phyloP scores from a whole-genome alignment of 2,888 invertebrate genomes.

The Ecdyonurus torrentis region DNA sequence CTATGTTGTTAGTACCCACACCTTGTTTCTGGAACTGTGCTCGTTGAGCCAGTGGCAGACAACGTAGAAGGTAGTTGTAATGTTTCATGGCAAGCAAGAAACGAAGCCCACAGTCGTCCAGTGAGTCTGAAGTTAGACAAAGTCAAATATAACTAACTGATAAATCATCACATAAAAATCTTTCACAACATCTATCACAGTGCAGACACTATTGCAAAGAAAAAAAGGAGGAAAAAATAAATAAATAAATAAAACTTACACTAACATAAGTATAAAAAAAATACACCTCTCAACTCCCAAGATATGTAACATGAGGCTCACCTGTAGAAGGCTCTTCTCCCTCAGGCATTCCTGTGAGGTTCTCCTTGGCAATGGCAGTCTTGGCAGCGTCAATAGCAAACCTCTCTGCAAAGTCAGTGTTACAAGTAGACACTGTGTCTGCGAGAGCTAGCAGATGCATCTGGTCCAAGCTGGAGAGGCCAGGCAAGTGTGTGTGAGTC shows the following conservation, averaged over 20 bases:
- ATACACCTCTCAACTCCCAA: not conserved
- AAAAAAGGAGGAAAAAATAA: not conserved
- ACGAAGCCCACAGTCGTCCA: slow-evolving; percentile 94
- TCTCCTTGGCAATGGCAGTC: slow-evolving; percentile 46
- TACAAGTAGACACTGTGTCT: slow-evolving; percentile 91
- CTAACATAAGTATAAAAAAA: not conserved
- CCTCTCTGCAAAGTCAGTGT: slow-evolving; percentile 71
- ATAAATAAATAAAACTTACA: not conserved
- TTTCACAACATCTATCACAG: not conserved
- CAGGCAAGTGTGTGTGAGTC: slow-evolving; percentile 89
- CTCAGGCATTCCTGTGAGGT: slow-evolving; percentile 36
- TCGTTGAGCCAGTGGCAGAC: slow-evolving; percentile 79
- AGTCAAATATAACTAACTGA: too few relatives aligned
- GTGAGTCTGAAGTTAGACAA: slow-evolving; percentile 46
- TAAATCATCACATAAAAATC: slow-evolving; percentile 8
- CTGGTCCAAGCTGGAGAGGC: slow-evolving; percentile 90
- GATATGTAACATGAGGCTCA: slow-evolving; percentile 11
- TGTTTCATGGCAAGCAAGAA: slow-evolving; percentile 96
- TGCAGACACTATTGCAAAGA: not conserved
- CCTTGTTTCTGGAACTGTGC: slow-evolving; percentile 72
- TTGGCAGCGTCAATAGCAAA: slow-evolving; percentile 54
- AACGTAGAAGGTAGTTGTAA: slow-evolving; percentile 85
- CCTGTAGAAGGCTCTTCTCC: slow-evolving; percentile 37
- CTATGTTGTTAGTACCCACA: slow-evolving; percentile 76
- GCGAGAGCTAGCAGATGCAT: slow-evolving; percentile 98